phyloP scores from a whole-genome alignment of 2,888 invertebrate species.

The Scaptodrosophila latifasciaeformis region DNA sequence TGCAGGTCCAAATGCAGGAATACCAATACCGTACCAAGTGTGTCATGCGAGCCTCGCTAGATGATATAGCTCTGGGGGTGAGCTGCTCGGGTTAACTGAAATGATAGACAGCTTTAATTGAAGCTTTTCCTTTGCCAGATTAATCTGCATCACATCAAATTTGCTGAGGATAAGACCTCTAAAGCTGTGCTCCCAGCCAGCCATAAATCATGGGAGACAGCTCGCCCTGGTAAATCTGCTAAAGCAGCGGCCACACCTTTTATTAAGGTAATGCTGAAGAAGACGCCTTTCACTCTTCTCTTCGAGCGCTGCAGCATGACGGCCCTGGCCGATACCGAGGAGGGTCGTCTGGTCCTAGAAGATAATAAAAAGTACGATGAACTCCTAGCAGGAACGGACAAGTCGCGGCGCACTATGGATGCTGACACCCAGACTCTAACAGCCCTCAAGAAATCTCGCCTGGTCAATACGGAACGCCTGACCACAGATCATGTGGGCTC shows the following conservation, averaged over 20 bases:
- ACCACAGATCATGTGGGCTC: conserved; percentile 78
- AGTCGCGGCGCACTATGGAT: conserved; percentile 78
- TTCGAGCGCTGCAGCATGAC: conserved; percentile 81
- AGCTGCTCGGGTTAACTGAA: conserved; percentile 8
- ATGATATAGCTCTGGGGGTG: conserved; percentile 56
- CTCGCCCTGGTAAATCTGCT: conserved; percentile 21
- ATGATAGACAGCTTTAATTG: not conserved
- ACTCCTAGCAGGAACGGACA: conserved; percentile 81
- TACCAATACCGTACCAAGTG: conserved; percentile 55
- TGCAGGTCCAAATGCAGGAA: conserved; percentile 42
- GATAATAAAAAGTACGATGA: conserved; percentile 82
- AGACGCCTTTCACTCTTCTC: conserved; percentile 81
- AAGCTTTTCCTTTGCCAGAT: conserved; percentile 25
- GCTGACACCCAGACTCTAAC: conserved; percentile 83
- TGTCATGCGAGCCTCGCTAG: conserved; percentile 56
- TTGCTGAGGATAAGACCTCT: conserved; percentile 16
- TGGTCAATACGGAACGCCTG: conserved; percentile 78
- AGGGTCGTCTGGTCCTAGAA: conserved; percentile 78
- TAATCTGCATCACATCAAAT: conserved; percentile 46
- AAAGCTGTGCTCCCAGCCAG: not conserved
- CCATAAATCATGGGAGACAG: not conserved
- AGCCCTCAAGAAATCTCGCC: conserved; percentile 79
- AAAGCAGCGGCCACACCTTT: conserved; percentile 75
- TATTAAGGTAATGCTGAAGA: conserved; percentile 80
- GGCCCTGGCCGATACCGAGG: conserved; percentile 78